Percentiles rank a stretch among this genome's conserved stretches.
These are phyloP conservation scores for Psittacula cyanocephala DNA, from an alignment of 2,113 vertebrate genomes.

Conservation along the genomic window DNA sequence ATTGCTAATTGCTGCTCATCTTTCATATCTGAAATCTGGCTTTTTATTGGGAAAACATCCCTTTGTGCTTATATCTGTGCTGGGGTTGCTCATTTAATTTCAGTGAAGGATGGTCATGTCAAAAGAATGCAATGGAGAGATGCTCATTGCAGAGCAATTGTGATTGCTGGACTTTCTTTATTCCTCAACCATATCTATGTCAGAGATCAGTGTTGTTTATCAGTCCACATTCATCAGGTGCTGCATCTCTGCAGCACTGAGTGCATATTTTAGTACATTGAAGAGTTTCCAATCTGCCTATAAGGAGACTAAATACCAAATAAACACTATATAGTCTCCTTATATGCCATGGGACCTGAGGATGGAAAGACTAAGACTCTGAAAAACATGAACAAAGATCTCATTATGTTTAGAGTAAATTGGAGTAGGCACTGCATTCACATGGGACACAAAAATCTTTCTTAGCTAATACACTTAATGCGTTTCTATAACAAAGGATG, in stretches of 20 bases:
- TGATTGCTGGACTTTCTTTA: neutral
- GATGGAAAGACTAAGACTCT: neutral
- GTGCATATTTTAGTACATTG: neutral
- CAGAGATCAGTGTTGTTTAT: neutral
- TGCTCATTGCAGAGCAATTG: neutral
- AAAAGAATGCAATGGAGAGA: neutral
- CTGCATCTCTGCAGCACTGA: neutral
- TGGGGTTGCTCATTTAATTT: neutral
- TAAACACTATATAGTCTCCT: neutral
- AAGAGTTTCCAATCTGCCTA: neutral
- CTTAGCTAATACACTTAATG: neutral
- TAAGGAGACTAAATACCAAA: neutral
- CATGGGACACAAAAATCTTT: neutral
- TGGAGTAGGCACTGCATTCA: neutral
- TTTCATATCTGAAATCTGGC: neutral
- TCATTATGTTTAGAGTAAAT: neutral
- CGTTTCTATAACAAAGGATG: neutral
- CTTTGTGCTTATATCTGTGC: neutral
- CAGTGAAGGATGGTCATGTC: neutral
- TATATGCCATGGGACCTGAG: rapidly evolving
- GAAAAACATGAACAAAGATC: neutral
- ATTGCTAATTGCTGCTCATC: neutral
- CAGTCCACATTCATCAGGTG: neutral
- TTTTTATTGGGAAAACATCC: neutral
- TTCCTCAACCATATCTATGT: neutral